phyloP scores from a whole-genome alignment of 2,888 invertebrate genomes.

The Microplitis deprimator region DNA sequence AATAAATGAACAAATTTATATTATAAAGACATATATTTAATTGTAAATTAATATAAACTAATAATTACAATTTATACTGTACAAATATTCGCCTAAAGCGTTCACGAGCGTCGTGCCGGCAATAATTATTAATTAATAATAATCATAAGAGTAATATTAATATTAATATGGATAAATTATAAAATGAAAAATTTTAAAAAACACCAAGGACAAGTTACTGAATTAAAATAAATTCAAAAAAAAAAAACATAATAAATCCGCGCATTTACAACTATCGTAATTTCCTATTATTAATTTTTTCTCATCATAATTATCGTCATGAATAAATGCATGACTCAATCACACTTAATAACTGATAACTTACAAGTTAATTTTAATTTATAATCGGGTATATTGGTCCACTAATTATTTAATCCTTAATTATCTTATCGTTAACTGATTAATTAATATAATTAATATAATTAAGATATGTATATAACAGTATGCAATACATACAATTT shows the following conservation, averaged over 20 bases:
- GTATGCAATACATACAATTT: neutral
- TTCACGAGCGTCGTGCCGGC: neutral
- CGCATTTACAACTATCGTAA: neutral
- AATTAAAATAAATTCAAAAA: neutral
- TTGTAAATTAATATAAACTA: neutral
- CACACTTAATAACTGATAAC: neutral
- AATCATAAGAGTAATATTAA: neutral
- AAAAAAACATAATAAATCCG: neutral
- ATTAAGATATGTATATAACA: neutral
- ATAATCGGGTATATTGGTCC: neutral
- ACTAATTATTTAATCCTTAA: neutral
- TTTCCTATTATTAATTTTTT: neutral
- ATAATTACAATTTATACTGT: neutral
- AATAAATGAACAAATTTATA: constrained; percentile 17
- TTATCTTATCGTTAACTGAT: neutral
- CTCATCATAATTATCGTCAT: neutral
- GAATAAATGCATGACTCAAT: neutral
- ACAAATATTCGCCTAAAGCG: neutral
- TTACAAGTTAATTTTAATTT: neutral
- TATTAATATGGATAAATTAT: neutral
- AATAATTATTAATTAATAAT: neutral
- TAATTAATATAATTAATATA: neutral
- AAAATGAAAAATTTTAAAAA: neutral
- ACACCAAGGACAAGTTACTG: neutral
- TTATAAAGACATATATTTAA: neutral